These are phyloP conservation scores for Muntiacus muntjak DNA, from an alignment of 2,113 vertebrate genomes.

Conservation along the genomic window DNA sequence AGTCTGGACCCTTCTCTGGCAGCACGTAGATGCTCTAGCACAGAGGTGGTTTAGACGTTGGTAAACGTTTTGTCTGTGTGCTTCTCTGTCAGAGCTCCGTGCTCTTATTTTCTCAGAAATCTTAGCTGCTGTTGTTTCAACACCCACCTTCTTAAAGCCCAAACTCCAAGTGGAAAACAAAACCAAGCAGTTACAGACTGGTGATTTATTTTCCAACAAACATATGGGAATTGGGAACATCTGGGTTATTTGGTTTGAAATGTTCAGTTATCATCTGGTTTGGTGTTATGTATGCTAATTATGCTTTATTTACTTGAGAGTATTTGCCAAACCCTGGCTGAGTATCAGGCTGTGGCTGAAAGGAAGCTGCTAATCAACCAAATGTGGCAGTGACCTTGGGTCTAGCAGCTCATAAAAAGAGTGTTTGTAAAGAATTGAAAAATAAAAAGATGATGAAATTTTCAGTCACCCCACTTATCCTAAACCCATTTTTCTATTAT, in stretches of 20 bases:
- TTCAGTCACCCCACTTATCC: no score
- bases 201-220: neutral
- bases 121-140: neutral
- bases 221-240: neutral
- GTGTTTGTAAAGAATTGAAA: conserved; percentile 18
- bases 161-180: neutral
- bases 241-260: conserved; percentile 27
- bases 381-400: neutral
- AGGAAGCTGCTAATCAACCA: neutral
- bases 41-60: neutral
- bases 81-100: neutral
- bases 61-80: neutral
- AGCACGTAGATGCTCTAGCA: neutral
- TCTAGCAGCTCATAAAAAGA: neutral
- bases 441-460: neutral
- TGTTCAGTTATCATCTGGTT: neutral
- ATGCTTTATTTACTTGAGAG: neutral
- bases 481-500: neutral
- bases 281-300: neutral
- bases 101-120: neutral
- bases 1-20: neutral
- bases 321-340: neutral
- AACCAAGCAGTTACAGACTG: neutral
- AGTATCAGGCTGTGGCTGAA: neutral
- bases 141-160: neutral